These are phyloP conservation scores for Netelia inedita DNA, from an alignment of 2,888 invertebrate genomes.

Conservation along the genomic window DNA sequence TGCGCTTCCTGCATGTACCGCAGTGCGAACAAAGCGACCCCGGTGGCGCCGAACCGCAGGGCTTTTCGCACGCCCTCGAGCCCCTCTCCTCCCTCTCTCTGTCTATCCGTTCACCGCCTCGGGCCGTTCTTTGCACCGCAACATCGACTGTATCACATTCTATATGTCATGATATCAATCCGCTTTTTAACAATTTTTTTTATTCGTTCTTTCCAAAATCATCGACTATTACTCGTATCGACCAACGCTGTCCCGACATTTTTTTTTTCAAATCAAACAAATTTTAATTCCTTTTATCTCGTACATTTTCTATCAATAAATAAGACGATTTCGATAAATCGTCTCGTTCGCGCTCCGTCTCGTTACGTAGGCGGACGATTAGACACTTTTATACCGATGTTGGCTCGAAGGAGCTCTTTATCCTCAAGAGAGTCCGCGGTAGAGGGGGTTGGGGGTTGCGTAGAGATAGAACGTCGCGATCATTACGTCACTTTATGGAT, in stretches of 20 bases:
- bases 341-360: neutral
- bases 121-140: neutral
- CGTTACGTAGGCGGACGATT: neutral
- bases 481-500: constrained; percentile 67
- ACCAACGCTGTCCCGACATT: too few relatives aligned
- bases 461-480: constrained; percentile 45
- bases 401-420: constrained; percentile 53
- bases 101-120: neutral
- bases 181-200: neutral
- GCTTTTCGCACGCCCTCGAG: constrained; percentile 16
- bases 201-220: neutral
- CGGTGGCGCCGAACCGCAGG: constrained; percentile 33
- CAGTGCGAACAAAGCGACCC: constrained; percentile 26
- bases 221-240: neutral
- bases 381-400: neutral
- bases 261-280: too few relatives aligned
- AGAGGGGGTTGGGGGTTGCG: neutral
- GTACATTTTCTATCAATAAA: too few relatives aligned
- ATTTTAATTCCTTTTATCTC: too few relatives aligned
- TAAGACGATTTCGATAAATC: too few relatives aligned
- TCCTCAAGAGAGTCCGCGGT: constrained; percentile 22
- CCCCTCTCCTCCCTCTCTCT: neutral
- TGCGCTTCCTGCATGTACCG: neutral
- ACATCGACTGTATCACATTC: constrained; percentile 12
- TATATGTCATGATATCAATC: neutral